These are phyloP conservation scores for Bolborhynchus lineola DNA, from an alignment of 2,113 vertebrate genomes.

Conservation along the genomic window DNA sequence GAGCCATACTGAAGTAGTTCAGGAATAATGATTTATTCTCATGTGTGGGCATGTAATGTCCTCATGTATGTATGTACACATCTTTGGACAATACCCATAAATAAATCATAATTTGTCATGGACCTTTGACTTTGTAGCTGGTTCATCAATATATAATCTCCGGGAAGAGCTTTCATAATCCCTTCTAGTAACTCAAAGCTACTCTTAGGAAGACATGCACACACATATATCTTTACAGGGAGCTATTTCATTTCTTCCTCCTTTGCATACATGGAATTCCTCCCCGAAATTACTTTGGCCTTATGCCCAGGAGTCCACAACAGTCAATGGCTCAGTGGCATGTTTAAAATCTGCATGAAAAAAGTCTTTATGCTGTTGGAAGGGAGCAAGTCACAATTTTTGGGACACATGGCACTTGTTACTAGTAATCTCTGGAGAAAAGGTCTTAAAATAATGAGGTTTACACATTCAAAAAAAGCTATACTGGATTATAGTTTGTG, in stretches of 20 bases:
- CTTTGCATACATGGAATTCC: not conserved
- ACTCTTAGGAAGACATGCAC: not conserved
- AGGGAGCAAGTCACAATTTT: not conserved
- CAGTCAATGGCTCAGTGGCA: not conserved
- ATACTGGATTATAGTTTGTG: not conserved
- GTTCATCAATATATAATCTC: not conserved
- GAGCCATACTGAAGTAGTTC: not conserved
- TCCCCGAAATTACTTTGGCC: constrained; percentile 9
- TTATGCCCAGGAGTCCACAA: not conserved
- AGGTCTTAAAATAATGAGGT: not conserved
- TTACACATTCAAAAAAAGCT: not conserved
- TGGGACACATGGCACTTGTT: not conserved
- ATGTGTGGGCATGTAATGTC: not conserved
- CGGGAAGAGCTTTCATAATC: not conserved
- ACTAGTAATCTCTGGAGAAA: not conserved
- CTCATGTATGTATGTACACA: not conserved
- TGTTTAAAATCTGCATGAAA: not conserved
- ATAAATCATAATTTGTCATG: not conserved
- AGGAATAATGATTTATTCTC: not conserved
- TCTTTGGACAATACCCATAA: not conserved
- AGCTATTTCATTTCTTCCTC: not conserved
- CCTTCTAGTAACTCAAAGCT: not conserved
- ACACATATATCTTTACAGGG: not conserved
- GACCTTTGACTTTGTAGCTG: not conserved
- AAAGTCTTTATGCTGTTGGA: not conserved